Evolutionary conservation across 1,140 invertebrate species (phyloP).

Genomic region (Elysia chlorotica): DNA sequence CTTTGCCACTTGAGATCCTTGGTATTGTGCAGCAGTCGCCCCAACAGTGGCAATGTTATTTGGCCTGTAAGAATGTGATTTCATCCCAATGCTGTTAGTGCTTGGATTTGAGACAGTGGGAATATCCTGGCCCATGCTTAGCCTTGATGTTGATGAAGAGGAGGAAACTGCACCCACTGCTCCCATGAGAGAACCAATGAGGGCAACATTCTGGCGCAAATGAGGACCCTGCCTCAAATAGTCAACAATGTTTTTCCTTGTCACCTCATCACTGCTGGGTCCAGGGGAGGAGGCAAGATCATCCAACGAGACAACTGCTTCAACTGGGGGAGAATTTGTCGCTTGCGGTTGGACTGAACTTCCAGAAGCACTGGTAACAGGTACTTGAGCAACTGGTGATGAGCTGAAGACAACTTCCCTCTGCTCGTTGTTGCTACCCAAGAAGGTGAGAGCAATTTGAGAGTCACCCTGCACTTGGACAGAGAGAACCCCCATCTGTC

Average conservation of each 20-base stretch:
- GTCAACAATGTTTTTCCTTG: constrained; percentile 59
- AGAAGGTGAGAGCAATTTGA: constrained; percentile 85
- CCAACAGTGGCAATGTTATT: constrained; percentile 2
- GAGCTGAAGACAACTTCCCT: constrained; percentile 77
- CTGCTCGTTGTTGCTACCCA: constrained; percentile 71
- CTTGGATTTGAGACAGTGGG: not conserved
- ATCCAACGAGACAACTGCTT: constrained; percentile 33
- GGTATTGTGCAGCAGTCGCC: not conserved
- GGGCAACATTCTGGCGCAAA: constrained; percentile 52
- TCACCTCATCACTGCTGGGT: constrained; percentile 55
- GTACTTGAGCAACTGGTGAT: constrained; percentile 8
- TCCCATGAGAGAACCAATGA: constrained; percentile 41
- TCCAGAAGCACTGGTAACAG: too few species aligned
- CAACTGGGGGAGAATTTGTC: constrained; percentile 41
- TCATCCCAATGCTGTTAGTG: not conserved
- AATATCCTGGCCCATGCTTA: not conserved
- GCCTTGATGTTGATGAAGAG: constrained; percentile 14
- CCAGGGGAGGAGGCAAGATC: constrained; percentile 40
- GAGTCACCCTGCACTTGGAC: constrained; percentile 96
- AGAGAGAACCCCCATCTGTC: constrained; percentile 89
- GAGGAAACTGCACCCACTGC: constrained; percentile 22
- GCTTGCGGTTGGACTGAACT: too few species aligned
- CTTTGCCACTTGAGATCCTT: constrained; percentile 9
- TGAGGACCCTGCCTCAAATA: constrained; percentile 60
- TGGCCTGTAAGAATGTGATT: not conserved